Evolutionary conservation across 2,113 vertebrate genomes (phyloP), one percentile per base, ranked within the genome.

Genomic region (Papio anubis): DNA sequence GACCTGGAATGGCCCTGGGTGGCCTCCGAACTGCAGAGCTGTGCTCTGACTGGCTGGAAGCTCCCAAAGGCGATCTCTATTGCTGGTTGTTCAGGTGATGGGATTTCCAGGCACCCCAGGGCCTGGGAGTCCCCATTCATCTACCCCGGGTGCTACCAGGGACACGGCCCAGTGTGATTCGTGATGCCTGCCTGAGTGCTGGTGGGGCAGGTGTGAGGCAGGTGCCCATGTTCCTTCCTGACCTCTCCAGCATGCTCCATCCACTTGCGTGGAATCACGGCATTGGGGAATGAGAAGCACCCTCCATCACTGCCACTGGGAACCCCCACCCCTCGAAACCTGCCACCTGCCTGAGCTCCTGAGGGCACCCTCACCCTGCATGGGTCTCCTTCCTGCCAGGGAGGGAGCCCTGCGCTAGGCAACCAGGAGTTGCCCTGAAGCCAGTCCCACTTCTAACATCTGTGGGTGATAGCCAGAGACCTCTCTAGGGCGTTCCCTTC

Each of bases 211-310:
- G 9, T 1, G 14, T 8, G 6, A 20, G 35, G 43, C 45, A n/a
- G 57, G 25, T 2, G 5, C 0, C 35, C 2, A 3, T 0, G 18
- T 23, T 12, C 7, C n/a, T 10, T 21, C 66, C 52, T 9, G 16
- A 18, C 43, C 40, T 57, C 70, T 20, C 91, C 55, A 32, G 40
- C 5, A 25, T 3, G 1, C 17, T 57, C 32, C 5, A 10, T 16
- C 32, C 40, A 27, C 0, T 8, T 17, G 8, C 3, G 11, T 8
- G 21, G 57, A 73, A 55, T 4, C 59, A 59, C 3, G 1, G 12
- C 25, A 25, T 38, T 32, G 8, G 38, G 27, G n/a, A 2, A 43
- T 0, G 10, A 50, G 72, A 57, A 76, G 38, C 17, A 6, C 21
- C 1, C 20, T 70, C 35, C 40, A 61, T 14, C 5, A 0, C n/a